Conservation (phyloP, 92 coral and sea anemone species). For the Epizoanthus ramosus region DNA sequence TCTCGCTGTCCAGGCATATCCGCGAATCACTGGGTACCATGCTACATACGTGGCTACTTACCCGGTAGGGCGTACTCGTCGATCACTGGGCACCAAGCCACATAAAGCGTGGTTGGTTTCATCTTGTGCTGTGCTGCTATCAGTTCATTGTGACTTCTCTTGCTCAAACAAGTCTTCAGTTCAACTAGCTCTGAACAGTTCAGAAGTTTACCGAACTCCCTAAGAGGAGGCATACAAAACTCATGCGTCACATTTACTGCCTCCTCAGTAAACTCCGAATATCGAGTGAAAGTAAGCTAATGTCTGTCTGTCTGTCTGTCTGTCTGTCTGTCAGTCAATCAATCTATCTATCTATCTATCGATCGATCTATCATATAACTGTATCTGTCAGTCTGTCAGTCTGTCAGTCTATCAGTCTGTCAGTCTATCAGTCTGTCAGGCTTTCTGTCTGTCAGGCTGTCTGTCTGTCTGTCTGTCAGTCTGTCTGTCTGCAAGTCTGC, state of each 20-base stretch:
- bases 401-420: no score
- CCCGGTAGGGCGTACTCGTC: conserved; percentile 53
- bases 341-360: no score
- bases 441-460: neutral
- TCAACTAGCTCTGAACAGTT: conserved; percentile 26
- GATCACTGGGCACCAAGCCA: conserved; percentile 48
- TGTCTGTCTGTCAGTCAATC: no score
- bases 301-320: no score
- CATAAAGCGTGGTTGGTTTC: neutral
- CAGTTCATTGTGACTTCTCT: conserved; percentile 33
- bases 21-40: conserved; percentile 35
- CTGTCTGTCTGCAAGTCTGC: no score
- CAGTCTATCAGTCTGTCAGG: neutral
- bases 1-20: conserved; percentile 17
- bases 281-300: neutral
- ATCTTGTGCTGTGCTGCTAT: conserved; percentile 25
- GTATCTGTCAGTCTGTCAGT: no score
- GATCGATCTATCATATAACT: no score
- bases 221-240: neutral
- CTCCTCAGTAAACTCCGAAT: neutral
- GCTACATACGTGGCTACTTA: neutral
- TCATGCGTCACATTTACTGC: neutral
- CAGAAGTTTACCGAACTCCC: conserved; percentile 44
- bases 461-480: no score
- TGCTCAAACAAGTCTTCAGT: conserved; percentile 34